These are phyloP conservation scores for Pimephales promelas DNA, from an alignment of 2,113 vertebrate genomes.

Conservation along the genomic window DNA sequence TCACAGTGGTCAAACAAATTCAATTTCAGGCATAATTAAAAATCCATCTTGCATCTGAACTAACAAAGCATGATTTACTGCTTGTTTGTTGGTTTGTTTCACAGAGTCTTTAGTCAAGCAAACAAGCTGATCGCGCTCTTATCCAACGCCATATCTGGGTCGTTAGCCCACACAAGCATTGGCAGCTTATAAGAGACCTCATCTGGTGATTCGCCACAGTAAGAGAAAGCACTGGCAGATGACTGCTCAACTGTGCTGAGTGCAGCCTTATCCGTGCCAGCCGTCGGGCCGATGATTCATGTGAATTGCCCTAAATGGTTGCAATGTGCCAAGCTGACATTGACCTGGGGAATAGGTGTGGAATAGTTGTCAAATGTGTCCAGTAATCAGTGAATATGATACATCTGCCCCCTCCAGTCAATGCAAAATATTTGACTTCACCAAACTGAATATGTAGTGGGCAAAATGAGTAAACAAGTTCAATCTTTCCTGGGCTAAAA, in stretches of 20 bases:
- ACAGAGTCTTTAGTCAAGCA: constrained; percentile 24
- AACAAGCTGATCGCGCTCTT: neutral
- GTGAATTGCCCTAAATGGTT: constrained; percentile 25
- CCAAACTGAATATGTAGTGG: no score
- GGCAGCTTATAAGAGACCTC: constrained; percentile 13
- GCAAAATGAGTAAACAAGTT: no score
- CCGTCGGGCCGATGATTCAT: neutral
- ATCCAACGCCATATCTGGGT: neutral
- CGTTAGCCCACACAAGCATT: constrained; percentile 6
- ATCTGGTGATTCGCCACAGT: constrained; percentile 19
- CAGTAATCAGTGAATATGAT: constrained; percentile 16
- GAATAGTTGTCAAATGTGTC: constrained; percentile 34
- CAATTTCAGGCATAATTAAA: constrained; percentile 40
- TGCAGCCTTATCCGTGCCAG: constrained; percentile 6
- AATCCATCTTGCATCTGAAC: constrained; percentile 10
- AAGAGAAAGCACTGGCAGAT: constrained; percentile 23
- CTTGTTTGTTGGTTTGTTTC: neutral
- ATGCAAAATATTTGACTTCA: constrained; percentile 14
- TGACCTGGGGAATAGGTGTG: constrained; percentile 22
- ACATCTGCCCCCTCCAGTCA: constrained; percentile 5
- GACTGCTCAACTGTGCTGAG: constrained; percentile 20
- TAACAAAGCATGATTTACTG: constrained; percentile 27
- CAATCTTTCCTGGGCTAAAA: no score
- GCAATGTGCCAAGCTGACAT: constrained; percentile 4
- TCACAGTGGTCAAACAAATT: constrained; percentile 36